These are phyloP conservation scores for Eilema sororculum DNA, from an alignment of 2,888 invertebrate genomes.

Conservation along the genomic window DNA sequence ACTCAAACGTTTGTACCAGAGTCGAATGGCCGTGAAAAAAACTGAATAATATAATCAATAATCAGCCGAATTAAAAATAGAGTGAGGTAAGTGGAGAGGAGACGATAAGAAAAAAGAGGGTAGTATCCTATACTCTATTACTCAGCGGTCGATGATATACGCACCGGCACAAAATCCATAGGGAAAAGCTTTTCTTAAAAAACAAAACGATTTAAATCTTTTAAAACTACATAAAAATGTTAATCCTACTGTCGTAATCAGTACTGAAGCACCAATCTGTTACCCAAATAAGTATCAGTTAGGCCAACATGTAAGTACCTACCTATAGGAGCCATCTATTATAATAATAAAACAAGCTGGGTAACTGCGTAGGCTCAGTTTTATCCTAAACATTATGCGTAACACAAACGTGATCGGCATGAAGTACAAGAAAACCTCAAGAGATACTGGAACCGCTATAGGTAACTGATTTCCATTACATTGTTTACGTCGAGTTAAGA, in stretches of 20 bases:
- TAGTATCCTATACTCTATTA: too few relatives aligned
- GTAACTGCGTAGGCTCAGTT: slow-evolving; percentile 30
- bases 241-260: too few relatives aligned
- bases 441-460: not conserved
- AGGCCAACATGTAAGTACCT: not conserved
- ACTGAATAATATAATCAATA: not conserved
- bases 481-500: slow-evolving; percentile 16
- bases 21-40: not conserved
- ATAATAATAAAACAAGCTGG: slow-evolving; percentile 23
- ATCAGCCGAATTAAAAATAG: not conserved
- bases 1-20: not conserved
- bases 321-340: not conserved
- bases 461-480: slow-evolving; percentile 17
- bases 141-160: too few relatives aligned
- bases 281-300: not conserved
- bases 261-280: too few relatives aligned
- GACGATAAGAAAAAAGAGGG: not conserved
- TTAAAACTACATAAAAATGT: too few relatives aligned
- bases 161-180: too few relatives aligned
- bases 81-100: not conserved
- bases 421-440: slow-evolving; percentile 4
- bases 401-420: slow-evolving; percentile 20
- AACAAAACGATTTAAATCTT: too few relatives aligned
- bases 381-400: slow-evolving; percentile 19
- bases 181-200: too few relatives aligned